Base-by-base conservation (phyloP, 2,113 vertebrate species). In the Loxodonta africana region DNA sequence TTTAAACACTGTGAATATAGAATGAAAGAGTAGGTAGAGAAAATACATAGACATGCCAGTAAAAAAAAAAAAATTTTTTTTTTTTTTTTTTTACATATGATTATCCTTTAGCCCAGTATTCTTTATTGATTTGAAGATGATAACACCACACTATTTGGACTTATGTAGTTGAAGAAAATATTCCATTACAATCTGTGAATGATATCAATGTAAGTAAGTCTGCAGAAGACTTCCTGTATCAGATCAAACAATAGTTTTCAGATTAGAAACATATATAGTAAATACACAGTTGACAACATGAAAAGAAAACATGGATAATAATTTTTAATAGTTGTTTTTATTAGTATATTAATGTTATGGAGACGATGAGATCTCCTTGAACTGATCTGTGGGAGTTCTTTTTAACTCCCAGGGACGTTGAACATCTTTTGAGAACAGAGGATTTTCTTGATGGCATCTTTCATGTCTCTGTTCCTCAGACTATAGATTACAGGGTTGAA, bases 401-500 rank as follows among this genome's bases (percentile, higher is more conserved):
- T 74, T 10, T 65, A 95, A 11, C 5, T 85, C 7, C 60, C 25
- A 62, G 28, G 89, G 26, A 41, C 8, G 23, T 0, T 80, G 65
- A 87, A 60, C 11, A 15, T 53, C 14, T 84, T 94, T 67, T 48
- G 86, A 88, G 85, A 83, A 53, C 23, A 95, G 73, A 97, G 71
- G 0, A 97, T 44, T 48, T 76, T 97, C 51, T 37, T 96, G 69
- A 96, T 97, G 46, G 96, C 84, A 7, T 97, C 92, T n/a, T 94
- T 94, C 91, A 97, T 98, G 48, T 98, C 97, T 84, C 96, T 98
- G 74, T 98, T 98, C 33, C 97, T 69, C 71, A 98, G 90, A 85
- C 98, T 98, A 6, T 97, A 98, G 77, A 98, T 97, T 67, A 98
- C 65, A 1, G 91, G 97, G 41, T 98, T 98, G 60, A 97, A 95